phyloP scores from a whole-genome alignment of 2,797 vertebrate species.

The Scyliorhinus canicula region DNA sequence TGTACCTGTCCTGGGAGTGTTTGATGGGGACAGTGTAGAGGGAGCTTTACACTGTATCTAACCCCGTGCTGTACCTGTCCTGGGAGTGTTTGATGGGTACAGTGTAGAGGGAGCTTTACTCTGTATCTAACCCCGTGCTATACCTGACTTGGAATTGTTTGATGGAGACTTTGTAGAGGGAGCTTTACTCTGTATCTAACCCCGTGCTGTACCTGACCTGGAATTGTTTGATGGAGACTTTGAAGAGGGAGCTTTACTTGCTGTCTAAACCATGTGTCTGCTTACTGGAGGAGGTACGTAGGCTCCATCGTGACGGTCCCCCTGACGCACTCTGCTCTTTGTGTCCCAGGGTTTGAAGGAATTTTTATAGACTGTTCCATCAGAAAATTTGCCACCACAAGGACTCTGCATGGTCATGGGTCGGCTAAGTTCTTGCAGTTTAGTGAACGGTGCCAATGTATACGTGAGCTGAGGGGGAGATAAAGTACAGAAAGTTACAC shows the following conservation, averaged over 20 bases:
- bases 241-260: background rate
- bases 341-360: constrained; percentile 46
- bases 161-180: background rate
- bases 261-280: background rate
- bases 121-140: background rate
- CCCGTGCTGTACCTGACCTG: background rate
- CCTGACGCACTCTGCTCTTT: constrained; percentile 31
- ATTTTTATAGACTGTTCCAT: constrained; percentile 42
- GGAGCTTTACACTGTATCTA: background rate
- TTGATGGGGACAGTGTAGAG: background rate
- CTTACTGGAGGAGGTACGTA: constrained; percentile 41
- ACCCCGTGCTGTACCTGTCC: background rate
- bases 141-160: background rate
- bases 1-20: background rate
- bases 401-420: constrained; percentile 33
- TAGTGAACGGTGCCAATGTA: constrained; percentile 34
- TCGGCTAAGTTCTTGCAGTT: constrained; percentile 35
- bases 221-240: background rate
- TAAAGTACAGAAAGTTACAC: background rate
- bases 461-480: constrained; percentile 42
- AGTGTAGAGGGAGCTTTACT: background rate
- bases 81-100: background rate
- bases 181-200: constrained; percentile 6
- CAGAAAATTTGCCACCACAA: constrained; percentile 44
- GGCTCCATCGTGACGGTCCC: constrained; percentile 40